Evolutionary conservation across 1,140 invertebrate species (phyloP).

Genomic region (Hyles euphorbiae): DNA sequence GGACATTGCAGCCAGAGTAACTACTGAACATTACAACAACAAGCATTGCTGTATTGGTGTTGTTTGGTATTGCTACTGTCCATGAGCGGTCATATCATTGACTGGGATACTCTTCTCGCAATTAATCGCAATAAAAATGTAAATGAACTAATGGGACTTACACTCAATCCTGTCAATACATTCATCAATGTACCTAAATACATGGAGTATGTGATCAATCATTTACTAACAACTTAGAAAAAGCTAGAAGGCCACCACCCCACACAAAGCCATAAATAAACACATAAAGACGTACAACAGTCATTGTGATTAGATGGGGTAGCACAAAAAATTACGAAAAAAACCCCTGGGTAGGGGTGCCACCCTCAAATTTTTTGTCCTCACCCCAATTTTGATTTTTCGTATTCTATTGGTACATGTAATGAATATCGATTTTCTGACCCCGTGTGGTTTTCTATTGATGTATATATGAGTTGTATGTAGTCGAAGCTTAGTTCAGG

Average conservation of each 20-base stretch:
- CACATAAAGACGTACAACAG: slow-evolving; percentile 24
- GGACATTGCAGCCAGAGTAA: no score
- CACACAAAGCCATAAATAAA: slow-evolving; percentile 18
- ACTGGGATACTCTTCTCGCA: no score
- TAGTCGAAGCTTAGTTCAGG: no score
- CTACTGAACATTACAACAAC: no score
- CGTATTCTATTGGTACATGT: slow-evolving; percentile 27
- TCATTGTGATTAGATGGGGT: slow-evolving; percentile 24
- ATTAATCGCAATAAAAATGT: no score
- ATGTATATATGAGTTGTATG: neutral
- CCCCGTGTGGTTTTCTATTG: slow-evolving; percentile 3
- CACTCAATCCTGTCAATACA: no score
- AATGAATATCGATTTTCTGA: slow-evolving; percentile 22
- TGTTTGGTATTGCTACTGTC: no score
- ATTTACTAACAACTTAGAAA: slow-evolving; percentile 6
- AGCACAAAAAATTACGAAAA: slow-evolving; percentile 20
- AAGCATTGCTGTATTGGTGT: no score
- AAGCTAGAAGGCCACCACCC: slow-evolving; percentile 10
- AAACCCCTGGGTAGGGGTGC: slow-evolving; percentile 17
- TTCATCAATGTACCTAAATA: no score
- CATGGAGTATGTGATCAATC: neutral
- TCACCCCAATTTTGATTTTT: slow-evolving; percentile 27
- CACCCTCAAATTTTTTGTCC: slow-evolving; percentile 28
- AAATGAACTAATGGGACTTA: no score
- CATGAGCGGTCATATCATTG: no score